A percentile compares a stretch with the other conserved stretches of the same genome.
Conservation (phyloP, 2,797 vertebrate genomes). For the Channa striata region DNA sequence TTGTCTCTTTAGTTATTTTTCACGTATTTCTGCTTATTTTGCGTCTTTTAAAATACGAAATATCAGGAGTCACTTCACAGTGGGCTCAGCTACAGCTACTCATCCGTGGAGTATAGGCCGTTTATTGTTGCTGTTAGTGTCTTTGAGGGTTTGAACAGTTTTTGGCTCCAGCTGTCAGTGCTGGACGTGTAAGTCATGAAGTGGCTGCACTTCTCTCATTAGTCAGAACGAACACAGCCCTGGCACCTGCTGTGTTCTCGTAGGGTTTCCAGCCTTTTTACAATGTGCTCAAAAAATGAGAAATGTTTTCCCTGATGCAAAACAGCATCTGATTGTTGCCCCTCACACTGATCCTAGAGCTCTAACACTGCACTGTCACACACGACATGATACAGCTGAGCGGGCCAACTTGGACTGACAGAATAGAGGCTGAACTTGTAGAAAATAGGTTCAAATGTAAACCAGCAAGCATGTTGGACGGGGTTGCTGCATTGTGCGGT, state of each 20-base stretch:
- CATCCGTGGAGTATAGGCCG: too few species aligned
- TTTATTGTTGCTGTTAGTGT: too few species aligned
- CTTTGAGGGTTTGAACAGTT: too few species aligned
- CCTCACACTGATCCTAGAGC: neutral
- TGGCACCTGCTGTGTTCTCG: neutral
- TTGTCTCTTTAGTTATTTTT: too few species aligned
- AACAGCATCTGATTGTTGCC: neutral
- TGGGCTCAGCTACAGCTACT: too few species aligned
- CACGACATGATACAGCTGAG: neutral
- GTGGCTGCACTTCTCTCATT: too few species aligned
- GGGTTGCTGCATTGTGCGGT: neutral
- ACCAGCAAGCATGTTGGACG: neutral
- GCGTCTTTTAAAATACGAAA: too few species aligned
- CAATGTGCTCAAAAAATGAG: neutral
- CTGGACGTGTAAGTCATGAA: neutral
- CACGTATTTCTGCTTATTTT: too few species aligned
- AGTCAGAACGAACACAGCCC: too few species aligned
- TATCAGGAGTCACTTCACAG: too few species aligned
- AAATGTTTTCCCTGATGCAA: neutral
- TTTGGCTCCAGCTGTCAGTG: neutral
- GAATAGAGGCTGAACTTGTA: neutral
- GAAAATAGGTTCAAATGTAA: neutral
- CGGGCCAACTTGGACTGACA: neutral
- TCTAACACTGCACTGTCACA: too few species aligned
- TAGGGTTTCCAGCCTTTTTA: neutral